Evolutionary conservation across 2,797 vertebrate genomes (phyloP).

Genomic region (Fistularia commersonii): DNA sequence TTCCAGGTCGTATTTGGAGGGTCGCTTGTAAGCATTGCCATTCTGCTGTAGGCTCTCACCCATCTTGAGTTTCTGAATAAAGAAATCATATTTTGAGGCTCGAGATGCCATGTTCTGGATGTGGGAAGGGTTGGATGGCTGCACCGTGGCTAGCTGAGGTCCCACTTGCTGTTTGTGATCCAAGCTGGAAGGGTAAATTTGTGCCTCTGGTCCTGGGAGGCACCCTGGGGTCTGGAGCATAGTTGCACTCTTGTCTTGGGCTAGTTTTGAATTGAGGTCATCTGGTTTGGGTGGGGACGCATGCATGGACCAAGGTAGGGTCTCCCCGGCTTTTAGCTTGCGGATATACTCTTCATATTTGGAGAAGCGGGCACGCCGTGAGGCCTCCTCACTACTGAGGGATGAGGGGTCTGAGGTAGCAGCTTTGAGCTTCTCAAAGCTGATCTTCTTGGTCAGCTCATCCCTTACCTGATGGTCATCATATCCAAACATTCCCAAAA

Average conservation of each 20-base stretch:
- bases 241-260: slow-evolving; percentile 76
- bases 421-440: slow-evolving; percentile 91
- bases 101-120: slow-evolving; percentile 88
- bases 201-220: slow-evolving; percentile 71
- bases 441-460: slow-evolving; percentile 95
- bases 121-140: slow-evolving; percentile 81
- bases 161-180: slow-evolving; percentile 89
- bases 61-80: slow-evolving; percentile 96
- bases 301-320: slow-evolving; percentile 87
- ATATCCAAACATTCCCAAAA: slow-evolving; percentile 97
- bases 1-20: slow-evolving; percentile 97
- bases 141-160: slow-evolving; percentile 60
- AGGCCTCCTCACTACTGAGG: slow-evolving; percentile 82
- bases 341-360: slow-evolving; percentile 99
- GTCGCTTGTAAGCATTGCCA: slow-evolving; percentile 91
- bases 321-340: slow-evolving; percentile 93
- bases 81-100: slow-evolving; percentile 97
- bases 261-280: slow-evolving; percentile 81
- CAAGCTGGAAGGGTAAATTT: slow-evolving; percentile 76
- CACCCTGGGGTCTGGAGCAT: slow-evolving; percentile 74
- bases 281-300: slow-evolving; percentile 79
- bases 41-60: slow-evolving; percentile 92
- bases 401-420: slow-evolving; percentile 85
- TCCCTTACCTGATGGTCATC: slow-evolving; percentile 94
- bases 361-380: slow-evolving; percentile 92